Conservation (phyloP, 2,888 invertebrate species). For the Synanthedon andrenaeformis region DNA sequence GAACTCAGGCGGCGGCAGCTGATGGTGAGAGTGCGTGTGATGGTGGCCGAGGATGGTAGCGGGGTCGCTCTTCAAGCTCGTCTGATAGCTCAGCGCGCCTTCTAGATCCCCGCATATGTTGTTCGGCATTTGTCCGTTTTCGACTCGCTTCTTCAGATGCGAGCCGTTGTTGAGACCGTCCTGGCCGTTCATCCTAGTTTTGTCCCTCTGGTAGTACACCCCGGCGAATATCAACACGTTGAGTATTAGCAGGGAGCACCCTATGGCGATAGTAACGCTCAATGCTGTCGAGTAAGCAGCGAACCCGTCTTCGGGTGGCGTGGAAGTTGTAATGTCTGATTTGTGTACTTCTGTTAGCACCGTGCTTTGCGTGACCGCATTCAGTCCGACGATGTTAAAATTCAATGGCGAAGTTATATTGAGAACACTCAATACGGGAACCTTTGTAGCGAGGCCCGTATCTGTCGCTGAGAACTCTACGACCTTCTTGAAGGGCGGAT, state of each 20-base stretch:
- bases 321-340: constrained; percentile 59
- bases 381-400: constrained; percentile 50
- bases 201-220: constrained; percentile 92
- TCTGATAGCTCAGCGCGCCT: constrained; percentile 61
- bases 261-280: constrained; percentile 94
- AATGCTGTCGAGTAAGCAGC: constrained; percentile 91
- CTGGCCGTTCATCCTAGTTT: constrained; percentile 77
- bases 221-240: constrained; percentile 95
- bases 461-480: constrained; percentile 60
- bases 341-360: constrained; percentile 41
- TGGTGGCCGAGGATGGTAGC: constrained; percentile 81
- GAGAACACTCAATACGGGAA: constrained; percentile 42
- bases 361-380: constrained; percentile 45
- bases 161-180: constrained; percentile 64
- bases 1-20: constrained; percentile 85
- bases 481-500: constrained; percentile 66
- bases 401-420: constrained; percentile 58
- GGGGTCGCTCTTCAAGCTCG: constrained; percentile 75
- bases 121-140: constrained; percentile 90
- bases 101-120: constrained; percentile 89
- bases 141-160: constrained; percentile 78
- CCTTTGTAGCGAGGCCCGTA: constrained; percentile 49
- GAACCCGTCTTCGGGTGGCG: constrained; percentile 86
- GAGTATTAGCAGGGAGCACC: constrained; percentile 89
- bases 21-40: constrained; percentile 78